Evolutionary conservation across 2,888 invertebrate species (phyloP).

Genomic region (Melieria omissa): DNA sequence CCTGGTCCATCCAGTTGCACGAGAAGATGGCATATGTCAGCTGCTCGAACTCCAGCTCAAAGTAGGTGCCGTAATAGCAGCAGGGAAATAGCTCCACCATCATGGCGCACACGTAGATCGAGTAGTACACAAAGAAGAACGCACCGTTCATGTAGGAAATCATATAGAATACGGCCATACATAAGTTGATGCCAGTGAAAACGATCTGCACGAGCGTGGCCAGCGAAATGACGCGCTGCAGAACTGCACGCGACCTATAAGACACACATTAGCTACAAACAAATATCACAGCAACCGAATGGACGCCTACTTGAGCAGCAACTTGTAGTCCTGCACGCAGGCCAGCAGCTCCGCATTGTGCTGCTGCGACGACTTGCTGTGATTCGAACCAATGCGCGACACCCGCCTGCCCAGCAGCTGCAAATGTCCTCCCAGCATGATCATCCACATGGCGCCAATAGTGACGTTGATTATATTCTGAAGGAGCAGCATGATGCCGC

Average conservation of each 20-base stretch:
- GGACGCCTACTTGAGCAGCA: conserved; percentile 15
- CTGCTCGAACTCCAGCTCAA: conserved; percentile 29
- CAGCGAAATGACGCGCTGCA: neutral
- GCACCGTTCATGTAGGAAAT: conserved; percentile 28
- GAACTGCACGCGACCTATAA: neutral
- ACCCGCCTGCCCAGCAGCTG: conserved; percentile 35
- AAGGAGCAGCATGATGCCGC: conserved; percentile 23
- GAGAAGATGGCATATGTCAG: conserved; percentile 28
- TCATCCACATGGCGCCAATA: conserved; percentile 26
- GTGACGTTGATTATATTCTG: conserved; percentile 31
- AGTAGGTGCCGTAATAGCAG: conserved; percentile 33
- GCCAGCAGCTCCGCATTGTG: conserved; percentile 20
- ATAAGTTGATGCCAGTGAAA: conserved; percentile 24
- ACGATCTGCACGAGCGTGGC: conserved; percentile 16
- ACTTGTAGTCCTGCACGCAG: conserved; percentile 37
- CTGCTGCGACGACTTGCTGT: neutral
- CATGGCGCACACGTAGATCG: conserved; percentile 17
- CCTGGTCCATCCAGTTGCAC: conserved; percentile 37
- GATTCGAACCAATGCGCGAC: conserved; percentile 33
- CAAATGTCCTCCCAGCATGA: conserved; percentile 37
- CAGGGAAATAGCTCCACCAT: conserved; percentile 33
- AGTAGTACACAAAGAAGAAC: conserved; percentile 17
- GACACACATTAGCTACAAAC: neutral
- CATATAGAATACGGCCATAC: conserved; percentile 22
- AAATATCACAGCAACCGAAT: neutral